A percentile compares a stretch with the other conserved stretches of the same genome.
Evolutionary conservation across 2,113 vertebrate genomes (phyloP).

Genomic region (Bucco capensis): DNA sequence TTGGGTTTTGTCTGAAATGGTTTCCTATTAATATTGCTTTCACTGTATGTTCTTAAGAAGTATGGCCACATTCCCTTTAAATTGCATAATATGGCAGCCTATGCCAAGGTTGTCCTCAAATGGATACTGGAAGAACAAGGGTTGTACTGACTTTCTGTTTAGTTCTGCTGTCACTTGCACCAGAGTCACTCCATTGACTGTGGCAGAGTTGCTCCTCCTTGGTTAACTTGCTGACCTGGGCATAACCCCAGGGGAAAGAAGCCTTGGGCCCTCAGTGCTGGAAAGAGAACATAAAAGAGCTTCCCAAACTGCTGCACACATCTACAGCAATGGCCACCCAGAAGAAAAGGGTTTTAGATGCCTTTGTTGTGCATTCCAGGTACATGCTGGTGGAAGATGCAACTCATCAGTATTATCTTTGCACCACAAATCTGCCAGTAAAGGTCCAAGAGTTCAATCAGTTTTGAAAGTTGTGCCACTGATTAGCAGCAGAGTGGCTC

Average conservation of each 20-base stretch:
- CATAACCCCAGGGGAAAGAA: not conserved
- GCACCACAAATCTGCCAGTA: not conserved
- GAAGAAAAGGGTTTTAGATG: not conserved
- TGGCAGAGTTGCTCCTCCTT: not conserved
- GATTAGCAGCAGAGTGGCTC: not conserved
- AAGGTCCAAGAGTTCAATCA: not conserved
- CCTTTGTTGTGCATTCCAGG: not conserved
- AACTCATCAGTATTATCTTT: not conserved
- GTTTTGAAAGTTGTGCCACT: not conserved
- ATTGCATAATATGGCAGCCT: not conserved
- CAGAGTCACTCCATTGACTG: not conserved
- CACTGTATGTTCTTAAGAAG: not conserved
- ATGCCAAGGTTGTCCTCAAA: not conserved
- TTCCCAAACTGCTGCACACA: not conserved
- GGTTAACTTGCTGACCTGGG: not conserved
- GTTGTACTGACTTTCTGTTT: not conserved
- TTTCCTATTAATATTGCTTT: not conserved
- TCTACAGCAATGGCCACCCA: not conserved
- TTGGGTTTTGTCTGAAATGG: not conserved
- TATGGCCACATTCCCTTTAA: not conserved
- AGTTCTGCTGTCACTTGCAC: not conserved
- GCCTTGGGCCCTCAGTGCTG: not conserved
- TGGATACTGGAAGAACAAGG: not conserved
- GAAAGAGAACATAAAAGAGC: not conserved
- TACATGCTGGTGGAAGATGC: fast-evolving